Conservation (phyloP, 2,888 invertebrate species). For the Amiota communis region DNA sequence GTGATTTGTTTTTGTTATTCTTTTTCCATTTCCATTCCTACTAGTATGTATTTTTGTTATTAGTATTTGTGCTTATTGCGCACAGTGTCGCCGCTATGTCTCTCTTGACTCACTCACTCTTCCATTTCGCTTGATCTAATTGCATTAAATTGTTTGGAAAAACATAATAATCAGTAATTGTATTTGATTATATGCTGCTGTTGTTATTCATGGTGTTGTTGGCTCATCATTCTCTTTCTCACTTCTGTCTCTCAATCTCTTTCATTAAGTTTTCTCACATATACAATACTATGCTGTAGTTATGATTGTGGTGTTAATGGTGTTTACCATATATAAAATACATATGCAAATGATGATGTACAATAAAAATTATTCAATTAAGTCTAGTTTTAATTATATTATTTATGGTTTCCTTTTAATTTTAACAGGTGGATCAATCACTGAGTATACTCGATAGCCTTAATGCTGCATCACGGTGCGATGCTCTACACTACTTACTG, state of each 20-base stretch:
- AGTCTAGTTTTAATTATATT: neutral
- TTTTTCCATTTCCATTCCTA: slow-evolving; percentile 38
- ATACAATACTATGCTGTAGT: no score
- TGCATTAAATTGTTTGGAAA: slow-evolving; percentile 70
- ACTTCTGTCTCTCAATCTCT: neutral
- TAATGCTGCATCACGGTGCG: slow-evolving; percentile 67
- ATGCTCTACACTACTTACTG: slow-evolving; percentile 71
- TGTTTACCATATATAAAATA: no score
- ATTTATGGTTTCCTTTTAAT: slow-evolving; percentile 23
- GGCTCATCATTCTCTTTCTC: slow-evolving; percentile 6
- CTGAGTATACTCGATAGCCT: slow-evolving; percentile 69
- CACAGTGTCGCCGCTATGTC: slow-evolving; percentile 58
- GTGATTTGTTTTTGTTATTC: slow-evolving; percentile 31
- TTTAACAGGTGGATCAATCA: slow-evolving; percentile 70
- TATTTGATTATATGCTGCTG: slow-evolving; percentile 54
- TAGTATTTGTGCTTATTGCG: slow-evolving; percentile 52
- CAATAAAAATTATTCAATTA: no score
- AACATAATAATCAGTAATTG: slow-evolving; percentile 66
- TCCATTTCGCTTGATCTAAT: slow-evolving; percentile 49
- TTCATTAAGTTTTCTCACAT: no score
- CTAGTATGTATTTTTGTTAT: slow-evolving; percentile 50
- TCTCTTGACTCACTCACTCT: slow-evolving; percentile 3
- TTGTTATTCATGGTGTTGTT: slow-evolving; percentile 25
- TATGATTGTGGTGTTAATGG: no score
- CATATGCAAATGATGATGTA: no score